Evolutionary conservation across 2,113 vertebrate species (phyloP), one percentile per base, ranked within the genome.

Genomic region (Pedetes capensis): DNA sequence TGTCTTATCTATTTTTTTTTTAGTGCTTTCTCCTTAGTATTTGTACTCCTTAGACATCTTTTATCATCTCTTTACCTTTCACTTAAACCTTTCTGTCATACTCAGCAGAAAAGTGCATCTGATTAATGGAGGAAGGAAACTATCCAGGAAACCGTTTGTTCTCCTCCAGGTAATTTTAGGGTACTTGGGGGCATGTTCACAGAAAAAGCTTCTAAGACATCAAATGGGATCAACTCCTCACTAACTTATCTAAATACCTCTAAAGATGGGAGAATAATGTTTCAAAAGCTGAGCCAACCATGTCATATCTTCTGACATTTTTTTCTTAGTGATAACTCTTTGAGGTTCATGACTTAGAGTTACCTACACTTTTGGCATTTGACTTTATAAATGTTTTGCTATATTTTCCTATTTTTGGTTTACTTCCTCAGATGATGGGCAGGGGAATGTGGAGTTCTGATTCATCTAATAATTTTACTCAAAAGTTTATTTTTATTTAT

Each of bases 331-430:
- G 7, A 78, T 57, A 42, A 34, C 11, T 68, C 49, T 39, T 37
- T 72, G 44, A 55, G 11, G 42, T 20, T 85, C 57, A 66, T 22
- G 37, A 5, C 29, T 20, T n/a, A 27, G 63, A 7, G 5, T 14
- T 64, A 17, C 64, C 76, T 66, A n/a, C 18, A 25, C 55, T 72
- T 83, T 57, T 22, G 16, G 12, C 16, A 34, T 63, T 78, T 49
- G 29, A 49, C 83, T 86, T 89, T 82, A 53, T 81, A 69, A 90
- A 82, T 7, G 44, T 93, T 89, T 89, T 32, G 49, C 16, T 69
- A 23, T 3, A 69, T 71, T 80, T 88, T 42, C 9, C 5, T 75
- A 17, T 51, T 87, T 88, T 63, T 59, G 3, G 1, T 79, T 66
- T 66, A 80, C 85, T 95, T 88, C 5, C 7, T 91, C 8, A 84